phyloP scores from a whole-genome alignment of 2,888 invertebrate species.

The Phrixothrix hirtus region DNA sequence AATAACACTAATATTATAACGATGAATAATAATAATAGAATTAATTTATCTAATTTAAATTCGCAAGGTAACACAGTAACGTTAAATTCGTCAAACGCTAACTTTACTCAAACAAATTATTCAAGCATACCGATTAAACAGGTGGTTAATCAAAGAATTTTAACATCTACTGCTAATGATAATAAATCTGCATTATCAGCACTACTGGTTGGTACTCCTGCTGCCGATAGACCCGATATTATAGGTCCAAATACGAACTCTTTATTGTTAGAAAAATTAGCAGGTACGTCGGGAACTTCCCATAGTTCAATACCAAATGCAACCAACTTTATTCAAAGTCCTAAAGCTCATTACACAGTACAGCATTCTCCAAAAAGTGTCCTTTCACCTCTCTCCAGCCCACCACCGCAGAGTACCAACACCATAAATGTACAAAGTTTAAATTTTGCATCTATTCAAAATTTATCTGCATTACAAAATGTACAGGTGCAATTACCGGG shows the following conservation, averaged over 20 bases:
- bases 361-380: conserved; percentile 46
- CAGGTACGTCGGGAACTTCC: conserved; percentile 53
- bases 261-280: conserved; percentile 59
- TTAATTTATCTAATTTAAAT: conserved; percentile 43
- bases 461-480: conserved; percentile 74
- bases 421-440: conserved; percentile 67
- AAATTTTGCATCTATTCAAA: conserved; percentile 70
- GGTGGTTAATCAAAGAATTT: conserved; percentile 35
- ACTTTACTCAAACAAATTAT: conserved; percentile 46
- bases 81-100: conserved; percentile 50
- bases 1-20: conserved; percentile 55
- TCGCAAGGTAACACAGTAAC: conserved; percentile 48
- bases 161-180: conserved; percentile 32
- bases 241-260: conserved; percentile 60
- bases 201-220: conserved; percentile 63
- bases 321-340: conserved; percentile 48
- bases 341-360: conserved; percentile 40
- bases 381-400: conserved; percentile 64
- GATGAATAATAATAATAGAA: conserved; percentile 50
- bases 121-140: conserved; percentile 52
- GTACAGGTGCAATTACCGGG: conserved; percentile 82
- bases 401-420: conserved; percentile 40
- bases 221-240: conserved; percentile 62
- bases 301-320: conserved; percentile 40
- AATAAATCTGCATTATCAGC: conserved; percentile 61